phyloP scores from a whole-genome alignment of 2,797 vertebrate species.

The Enteromius anoplus region DNA sequence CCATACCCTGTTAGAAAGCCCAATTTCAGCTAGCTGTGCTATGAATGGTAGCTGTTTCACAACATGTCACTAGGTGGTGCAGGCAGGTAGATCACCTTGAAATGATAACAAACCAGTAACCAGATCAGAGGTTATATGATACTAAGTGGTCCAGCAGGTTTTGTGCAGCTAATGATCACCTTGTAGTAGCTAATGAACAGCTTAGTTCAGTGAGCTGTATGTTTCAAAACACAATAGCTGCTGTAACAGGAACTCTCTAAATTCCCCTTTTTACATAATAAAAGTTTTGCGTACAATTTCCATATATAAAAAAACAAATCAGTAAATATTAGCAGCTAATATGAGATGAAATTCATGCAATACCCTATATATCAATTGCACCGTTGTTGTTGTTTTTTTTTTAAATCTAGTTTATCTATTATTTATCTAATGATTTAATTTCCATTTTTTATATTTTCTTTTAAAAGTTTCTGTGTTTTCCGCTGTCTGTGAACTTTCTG shows the following conservation, averaged over 20 bases:
- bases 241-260: neutral
- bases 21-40: neutral
- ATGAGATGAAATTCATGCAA: neutral
- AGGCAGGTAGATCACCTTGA: neutral
- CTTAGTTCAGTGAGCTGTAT: neutral
- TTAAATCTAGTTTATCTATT: neutral
- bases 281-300: neutral
- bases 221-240: neutral
- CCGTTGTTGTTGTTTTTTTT: too few species aligned
- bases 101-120: neutral
- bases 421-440: neutral
- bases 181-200: neutral
- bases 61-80: neutral
- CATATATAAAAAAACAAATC: neutral
- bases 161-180: slow-evolving; percentile 4
- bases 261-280: neutral
- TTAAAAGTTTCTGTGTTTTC: neutral
- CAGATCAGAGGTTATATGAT: neutral
- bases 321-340: neutral
- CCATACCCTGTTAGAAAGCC: neutral
- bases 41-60: neutral
- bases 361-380: neutral
- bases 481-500: neutral
- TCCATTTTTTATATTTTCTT: neutral
- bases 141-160: neutral